Conservation (phyloP, 1,140 invertebrate genomes). For the Tetragonula clypearis region DNA sequence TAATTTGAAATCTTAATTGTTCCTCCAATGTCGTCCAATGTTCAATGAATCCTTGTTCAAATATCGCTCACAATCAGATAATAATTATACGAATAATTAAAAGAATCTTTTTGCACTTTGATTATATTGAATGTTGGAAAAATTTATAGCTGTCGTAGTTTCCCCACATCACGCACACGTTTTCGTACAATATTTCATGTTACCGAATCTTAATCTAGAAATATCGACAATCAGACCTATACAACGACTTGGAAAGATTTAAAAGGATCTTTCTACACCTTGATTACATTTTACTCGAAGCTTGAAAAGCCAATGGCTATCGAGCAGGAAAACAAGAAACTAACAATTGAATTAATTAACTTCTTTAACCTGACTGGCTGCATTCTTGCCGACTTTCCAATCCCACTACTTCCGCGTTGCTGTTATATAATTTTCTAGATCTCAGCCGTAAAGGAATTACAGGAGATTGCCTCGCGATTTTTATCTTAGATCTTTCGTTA, state of each 20-base stretch:
- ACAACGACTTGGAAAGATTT: background rate
- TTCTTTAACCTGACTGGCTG: background rate
- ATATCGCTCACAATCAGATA: too few relatives aligned
- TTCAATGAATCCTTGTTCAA: too few relatives aligned
- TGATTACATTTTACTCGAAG: background rate
- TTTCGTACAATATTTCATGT: too few relatives aligned
- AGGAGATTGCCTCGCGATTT: conserved; percentile 18
- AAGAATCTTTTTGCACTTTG: background rate
- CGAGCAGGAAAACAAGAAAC: background rate
- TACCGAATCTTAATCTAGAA: background rate
- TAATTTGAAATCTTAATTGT: too few relatives aligned
- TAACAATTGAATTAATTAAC: conserved; percentile 22
- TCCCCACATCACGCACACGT: background rate
- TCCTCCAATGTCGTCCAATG: too few relatives aligned
- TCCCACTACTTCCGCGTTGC: conserved; percentile 22
- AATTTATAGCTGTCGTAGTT: background rate
- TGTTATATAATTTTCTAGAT: conserved; percentile 38
- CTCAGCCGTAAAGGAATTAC: conserved; percentile 4
- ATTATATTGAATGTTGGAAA: background rate
- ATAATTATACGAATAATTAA: too few relatives aligned
- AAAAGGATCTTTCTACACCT: background rate
- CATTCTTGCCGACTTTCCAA: conserved; percentile 36
- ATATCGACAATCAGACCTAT: background rate
- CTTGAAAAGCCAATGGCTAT: background rate
- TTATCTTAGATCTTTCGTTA: background rate